phyloP scores from a whole-genome alignment of 2,888 invertebrate species.

The Catocala nupta region DNA sequence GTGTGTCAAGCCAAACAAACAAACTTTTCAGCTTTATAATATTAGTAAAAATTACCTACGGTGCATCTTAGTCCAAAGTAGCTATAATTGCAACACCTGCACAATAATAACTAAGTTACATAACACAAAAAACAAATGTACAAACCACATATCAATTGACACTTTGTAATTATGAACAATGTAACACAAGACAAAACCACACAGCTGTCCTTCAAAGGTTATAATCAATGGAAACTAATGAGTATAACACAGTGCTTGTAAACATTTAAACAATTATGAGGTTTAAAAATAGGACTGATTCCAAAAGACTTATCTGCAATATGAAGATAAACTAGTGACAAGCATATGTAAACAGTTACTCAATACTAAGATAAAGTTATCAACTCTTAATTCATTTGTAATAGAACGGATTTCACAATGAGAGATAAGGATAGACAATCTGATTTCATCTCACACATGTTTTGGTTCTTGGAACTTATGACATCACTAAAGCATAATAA shows the following conservation, averaged over 20 bases:
- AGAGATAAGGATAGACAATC: constrained; percentile 38
- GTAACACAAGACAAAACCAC: too few species aligned
- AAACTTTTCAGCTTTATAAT: too few species aligned
- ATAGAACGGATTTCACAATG: constrained; percentile 39
- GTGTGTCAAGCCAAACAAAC: too few species aligned
- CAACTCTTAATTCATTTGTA: constrained; percentile 17
- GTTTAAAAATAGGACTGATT: not conserved
- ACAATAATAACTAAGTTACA: too few species aligned
- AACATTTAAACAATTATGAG: constrained; percentile 1
- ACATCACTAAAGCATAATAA: constrained; percentile 18
- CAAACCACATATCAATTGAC: too few species aligned
- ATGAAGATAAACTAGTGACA: constrained; percentile 2
- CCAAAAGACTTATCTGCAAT: not conserved
- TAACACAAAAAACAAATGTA: too few species aligned
- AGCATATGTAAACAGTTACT: constrained; percentile 15
- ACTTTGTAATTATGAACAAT: too few species aligned
- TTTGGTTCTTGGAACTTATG: constrained; percentile 21
- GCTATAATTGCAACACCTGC: too few species aligned
- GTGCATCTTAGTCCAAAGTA: too few species aligned
- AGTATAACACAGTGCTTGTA: constrained; percentile 3
- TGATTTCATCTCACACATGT: constrained; percentile 32
- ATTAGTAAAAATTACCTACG: too few species aligned
- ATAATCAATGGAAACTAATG: constrained; percentile 3
- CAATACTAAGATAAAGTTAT: constrained; percentile 42
- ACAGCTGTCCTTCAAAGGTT: not conserved